Evolutionary conservation across 2,113 vertebrate genomes (phyloP), one percentile per base, ranked within the genome.

Genomic region (Planiliza haematocheilus): DNA sequence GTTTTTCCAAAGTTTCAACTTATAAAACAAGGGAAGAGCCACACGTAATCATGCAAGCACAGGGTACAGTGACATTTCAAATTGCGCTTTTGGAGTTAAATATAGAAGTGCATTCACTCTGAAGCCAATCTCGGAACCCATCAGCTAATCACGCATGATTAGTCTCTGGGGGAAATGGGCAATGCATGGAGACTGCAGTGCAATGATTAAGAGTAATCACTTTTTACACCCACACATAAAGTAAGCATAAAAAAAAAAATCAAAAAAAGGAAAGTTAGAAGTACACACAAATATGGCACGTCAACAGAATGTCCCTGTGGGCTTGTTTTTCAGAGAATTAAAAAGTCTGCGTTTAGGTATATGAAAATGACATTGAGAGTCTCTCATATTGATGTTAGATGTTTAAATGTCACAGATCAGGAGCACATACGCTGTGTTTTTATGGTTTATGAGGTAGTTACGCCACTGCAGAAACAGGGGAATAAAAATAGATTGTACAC

Each of bases 121-220:
- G 53, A 70, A 66, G 61, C 43, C 72, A 82, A 60, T 73, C 68
- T 78, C 51, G 30, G 48, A 82, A 73, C 36, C 79, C 70, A 84
- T 82, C 81, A 79, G 69, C 82, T 85, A 86, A 86, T 90, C 74
- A 85, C 59, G 74, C 57, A 37, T 83, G 86, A 88, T 86, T 79
- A 73, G 66, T 79, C 79, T 77, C 59, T 14, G 24, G 69, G 30
- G 80, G 70, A 49, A 84, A 62, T 39, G 76, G 56, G 71, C 57
- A 70, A 50, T 61, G 76, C 45, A 46, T 50, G 20, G 14, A 61
- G 21, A 76, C 72, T 49, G 74, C 51, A 61, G 59, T 18, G 70
- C 62, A 74, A 59, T 83, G 80, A 85, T 76, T 56, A 74, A 70
- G 17, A 73, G 34, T 81, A 70, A 83, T 85, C 77, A 81, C 18